Percentiles rank a stretch among this genome's conserved stretches.
These are phyloP conservation scores for Apteryx mantelli DNA, from an alignment of 2,113 vertebrate genomes.

Conservation along the genomic window DNA sequence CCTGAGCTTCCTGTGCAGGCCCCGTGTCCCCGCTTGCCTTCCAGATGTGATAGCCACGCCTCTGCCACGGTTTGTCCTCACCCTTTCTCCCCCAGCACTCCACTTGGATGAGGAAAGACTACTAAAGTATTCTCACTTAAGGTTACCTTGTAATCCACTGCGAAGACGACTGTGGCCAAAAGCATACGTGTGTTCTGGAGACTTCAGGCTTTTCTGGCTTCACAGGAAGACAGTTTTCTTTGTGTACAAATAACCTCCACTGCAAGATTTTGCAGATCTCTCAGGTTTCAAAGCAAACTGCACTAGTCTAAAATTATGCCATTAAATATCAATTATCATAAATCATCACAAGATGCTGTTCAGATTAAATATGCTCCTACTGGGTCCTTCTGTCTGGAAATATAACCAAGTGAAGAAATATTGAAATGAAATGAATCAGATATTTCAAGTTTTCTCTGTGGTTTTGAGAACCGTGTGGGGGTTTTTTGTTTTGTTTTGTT, in stretches of 20 bases:
- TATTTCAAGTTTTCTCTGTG: neutral
- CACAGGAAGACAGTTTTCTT: neutral
- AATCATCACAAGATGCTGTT: slow-evolving; percentile 60
- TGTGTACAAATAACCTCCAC: neutral
- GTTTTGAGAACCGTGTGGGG: neutral
- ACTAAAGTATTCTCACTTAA: neutral
- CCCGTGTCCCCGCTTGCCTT: neutral
- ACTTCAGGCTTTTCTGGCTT: neutral
- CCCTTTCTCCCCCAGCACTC: neutral
- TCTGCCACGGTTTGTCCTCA: neutral
- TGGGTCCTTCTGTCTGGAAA: slow-evolving; percentile 51
- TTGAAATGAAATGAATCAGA: neutral
- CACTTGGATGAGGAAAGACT: neutral
- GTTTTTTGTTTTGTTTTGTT: neutral
- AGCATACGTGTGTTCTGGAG: neutral
- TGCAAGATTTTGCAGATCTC: slow-evolving; percentile 21
- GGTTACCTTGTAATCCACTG: neutral
- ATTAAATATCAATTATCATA: slow-evolving; percentile 70
- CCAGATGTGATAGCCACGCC: neutral
- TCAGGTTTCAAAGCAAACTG: slow-evolving; percentile 16
- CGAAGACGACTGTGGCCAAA: neutral
- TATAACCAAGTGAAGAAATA: slow-evolving; percentile 8
- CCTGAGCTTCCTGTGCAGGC: neutral
- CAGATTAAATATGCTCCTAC: slow-evolving; percentile 62
- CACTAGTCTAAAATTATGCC: slow-evolving; percentile 46